Evolutionary conservation across 1,140 invertebrate genomes (phyloP).

Genomic region (Sycophaga agraensis): DNA sequence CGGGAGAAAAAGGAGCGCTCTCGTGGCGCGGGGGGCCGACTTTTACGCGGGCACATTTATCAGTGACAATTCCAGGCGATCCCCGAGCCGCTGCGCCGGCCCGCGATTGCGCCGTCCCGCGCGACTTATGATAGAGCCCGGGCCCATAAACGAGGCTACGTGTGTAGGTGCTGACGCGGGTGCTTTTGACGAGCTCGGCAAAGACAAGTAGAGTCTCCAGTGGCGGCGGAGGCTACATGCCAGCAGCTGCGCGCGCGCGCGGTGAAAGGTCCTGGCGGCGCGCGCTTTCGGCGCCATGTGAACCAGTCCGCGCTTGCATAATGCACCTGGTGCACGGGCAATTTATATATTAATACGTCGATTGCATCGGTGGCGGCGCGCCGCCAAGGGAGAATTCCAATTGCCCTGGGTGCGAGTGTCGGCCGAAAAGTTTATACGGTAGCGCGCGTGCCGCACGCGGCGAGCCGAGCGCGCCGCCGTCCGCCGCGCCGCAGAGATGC

Average conservation of each 20-base stretch:
- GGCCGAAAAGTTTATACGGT: too few relatives aligned
- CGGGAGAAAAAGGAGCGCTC: neutral
- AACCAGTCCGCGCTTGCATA: conserved; percentile 19
- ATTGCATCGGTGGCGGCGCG: neutral
- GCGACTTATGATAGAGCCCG: conserved; percentile 3
- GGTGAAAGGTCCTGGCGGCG: conserved; percentile 27
- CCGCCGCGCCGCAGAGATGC: too few relatives aligned
- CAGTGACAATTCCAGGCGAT: conserved; percentile 23
- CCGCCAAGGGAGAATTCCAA: neutral
- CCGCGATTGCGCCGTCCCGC: neutral
- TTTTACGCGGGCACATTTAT: conserved; percentile 8
- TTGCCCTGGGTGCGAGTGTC: neutral
- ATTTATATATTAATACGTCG: conserved; percentile 21
- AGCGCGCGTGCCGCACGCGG: too few relatives aligned
- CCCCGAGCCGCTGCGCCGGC: neutral
- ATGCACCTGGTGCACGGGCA: neutral
- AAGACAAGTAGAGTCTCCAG: too few relatives aligned
- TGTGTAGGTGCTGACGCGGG: conserved; percentile 12
- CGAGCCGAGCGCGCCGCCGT: too few relatives aligned
- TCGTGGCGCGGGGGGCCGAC: neutral
- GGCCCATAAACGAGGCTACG: too few relatives aligned
- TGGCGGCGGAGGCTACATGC: conserved; percentile 6
- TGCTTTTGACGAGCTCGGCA: conserved; percentile 20
- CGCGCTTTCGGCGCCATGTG: neutral
- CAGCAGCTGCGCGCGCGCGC: neutral